Conservation (phyloP, 1,140 invertebrate genomes). For the Zaprionus kolodkinae region DNA sequence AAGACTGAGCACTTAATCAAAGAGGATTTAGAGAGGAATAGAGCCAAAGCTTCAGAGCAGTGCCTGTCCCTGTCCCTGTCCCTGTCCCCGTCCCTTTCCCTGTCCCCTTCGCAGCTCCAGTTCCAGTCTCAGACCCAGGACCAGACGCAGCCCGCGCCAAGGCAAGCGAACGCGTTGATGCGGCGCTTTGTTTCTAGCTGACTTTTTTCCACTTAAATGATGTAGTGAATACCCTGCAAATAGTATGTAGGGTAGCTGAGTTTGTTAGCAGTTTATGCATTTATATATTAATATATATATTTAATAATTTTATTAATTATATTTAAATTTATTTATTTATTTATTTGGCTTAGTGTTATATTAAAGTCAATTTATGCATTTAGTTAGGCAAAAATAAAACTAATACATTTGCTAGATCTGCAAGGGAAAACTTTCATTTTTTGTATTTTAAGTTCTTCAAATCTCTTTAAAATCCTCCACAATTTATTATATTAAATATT, state of each 20-base stretch:
- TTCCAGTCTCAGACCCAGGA: constrained; percentile 30
- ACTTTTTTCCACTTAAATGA: constrained; percentile 29
- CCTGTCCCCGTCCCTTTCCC: constrained; percentile 4
- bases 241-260: not conserved
- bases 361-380: no score
- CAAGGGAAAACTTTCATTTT: no score
- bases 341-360: no score
- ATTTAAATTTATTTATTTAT: no score
- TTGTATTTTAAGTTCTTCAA: no score
- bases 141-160: constrained; percentile 26
- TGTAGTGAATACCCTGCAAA: constrained; percentile 40
- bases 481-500: no score
- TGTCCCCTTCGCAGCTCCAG: constrained; percentile 36
- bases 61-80: constrained; percentile 20
- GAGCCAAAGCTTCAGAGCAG: constrained; percentile 46
- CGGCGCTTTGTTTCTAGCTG: constrained; percentile 73
- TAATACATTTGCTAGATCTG: no score
- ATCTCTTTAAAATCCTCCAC: no score
- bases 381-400: no score
- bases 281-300: no score
- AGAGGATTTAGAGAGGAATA: constrained; percentile 78
- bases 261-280: no score
- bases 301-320: no score
- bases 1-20: constrained; percentile 83
- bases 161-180: constrained; percentile 69